Percentiles rank a stretch among this genome's conserved stretches.
These are phyloP conservation scores for Etheostoma spectabile DNA, from an alignment of 2,113 vertebrate genomes.

Conservation along the genomic window DNA sequence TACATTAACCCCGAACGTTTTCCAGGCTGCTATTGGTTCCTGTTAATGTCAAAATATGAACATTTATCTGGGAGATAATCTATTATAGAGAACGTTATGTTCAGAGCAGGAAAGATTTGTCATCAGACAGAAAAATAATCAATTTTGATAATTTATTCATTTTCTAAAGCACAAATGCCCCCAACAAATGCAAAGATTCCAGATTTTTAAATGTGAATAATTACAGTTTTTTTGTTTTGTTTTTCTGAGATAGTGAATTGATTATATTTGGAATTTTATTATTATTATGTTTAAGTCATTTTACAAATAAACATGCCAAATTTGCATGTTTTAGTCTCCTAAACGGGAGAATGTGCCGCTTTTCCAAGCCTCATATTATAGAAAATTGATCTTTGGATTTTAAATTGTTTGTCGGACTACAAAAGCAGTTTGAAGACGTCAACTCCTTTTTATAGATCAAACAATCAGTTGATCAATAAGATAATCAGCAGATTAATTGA, in stretches of 20 bases:
- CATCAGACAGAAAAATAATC: neutral
- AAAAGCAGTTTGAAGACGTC: neutral
- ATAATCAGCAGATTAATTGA: too few relatives aligned
- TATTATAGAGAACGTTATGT: neutral
- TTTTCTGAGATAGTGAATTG: neutral
- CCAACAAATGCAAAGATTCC: neutral
- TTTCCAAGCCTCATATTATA: neutral
- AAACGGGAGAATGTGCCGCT: neutral
- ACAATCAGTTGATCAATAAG: neutral
- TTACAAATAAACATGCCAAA: neutral
- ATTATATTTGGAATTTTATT: neutral
- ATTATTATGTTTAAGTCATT: neutral
- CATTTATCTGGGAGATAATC: neutral
- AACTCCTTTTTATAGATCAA: neutral
- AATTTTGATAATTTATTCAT: neutral
- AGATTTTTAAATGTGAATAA: neutral
- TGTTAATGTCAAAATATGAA: neutral
- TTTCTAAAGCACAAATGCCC: neutral
- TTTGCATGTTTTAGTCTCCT: neutral
- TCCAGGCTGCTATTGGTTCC: neutral
- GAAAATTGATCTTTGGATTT: neutral
- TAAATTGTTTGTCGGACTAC: neutral
- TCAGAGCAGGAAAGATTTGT: neutral
- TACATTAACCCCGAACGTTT: neutral
- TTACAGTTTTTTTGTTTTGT: neutral